Conservation (phyloP, 2,113 vertebrate species). For the Macrotis lagotis region DNA sequence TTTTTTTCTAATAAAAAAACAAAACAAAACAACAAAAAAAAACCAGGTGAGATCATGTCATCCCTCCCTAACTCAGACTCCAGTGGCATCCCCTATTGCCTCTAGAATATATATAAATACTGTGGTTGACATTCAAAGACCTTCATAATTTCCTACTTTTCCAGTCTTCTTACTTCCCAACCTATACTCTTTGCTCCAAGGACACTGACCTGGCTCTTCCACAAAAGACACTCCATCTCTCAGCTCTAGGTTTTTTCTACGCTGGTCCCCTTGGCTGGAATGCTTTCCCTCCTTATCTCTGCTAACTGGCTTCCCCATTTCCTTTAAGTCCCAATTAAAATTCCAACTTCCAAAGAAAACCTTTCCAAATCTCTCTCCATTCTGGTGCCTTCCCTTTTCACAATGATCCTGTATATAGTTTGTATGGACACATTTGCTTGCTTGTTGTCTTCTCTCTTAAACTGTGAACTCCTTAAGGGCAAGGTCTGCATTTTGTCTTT, state of each 20-base stretch:
- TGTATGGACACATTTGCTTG: neutral
- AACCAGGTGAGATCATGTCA: neutral
- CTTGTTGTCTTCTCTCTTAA: neutral
- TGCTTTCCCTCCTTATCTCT: neutral
- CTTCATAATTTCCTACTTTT: neutral
- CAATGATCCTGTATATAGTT: neutral
- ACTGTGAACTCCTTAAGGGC: neutral
- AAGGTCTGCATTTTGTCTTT: neutral
- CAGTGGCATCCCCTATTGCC: neutral
- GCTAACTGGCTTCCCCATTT: neutral
- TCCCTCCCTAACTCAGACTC: neutral
- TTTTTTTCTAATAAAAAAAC: neutral
- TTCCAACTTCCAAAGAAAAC: neutral
- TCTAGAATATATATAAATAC: neutral
- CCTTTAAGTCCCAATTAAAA: neutral
- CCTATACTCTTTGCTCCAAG: neutral
- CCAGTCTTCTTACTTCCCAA: neutral
- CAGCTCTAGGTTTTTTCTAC: neutral
- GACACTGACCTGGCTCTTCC: neutral
- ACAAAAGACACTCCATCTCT: neutral
- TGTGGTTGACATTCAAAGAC: no score
- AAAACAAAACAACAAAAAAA: neutral
- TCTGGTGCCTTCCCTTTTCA: neutral
- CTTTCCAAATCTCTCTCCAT: neutral
- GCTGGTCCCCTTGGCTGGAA: neutral